Evolutionary conservation across 2,888 invertebrate species (phyloP), one percentile per base, ranked within the genome.

Genomic region (Phymatocera aterrima): DNA sequence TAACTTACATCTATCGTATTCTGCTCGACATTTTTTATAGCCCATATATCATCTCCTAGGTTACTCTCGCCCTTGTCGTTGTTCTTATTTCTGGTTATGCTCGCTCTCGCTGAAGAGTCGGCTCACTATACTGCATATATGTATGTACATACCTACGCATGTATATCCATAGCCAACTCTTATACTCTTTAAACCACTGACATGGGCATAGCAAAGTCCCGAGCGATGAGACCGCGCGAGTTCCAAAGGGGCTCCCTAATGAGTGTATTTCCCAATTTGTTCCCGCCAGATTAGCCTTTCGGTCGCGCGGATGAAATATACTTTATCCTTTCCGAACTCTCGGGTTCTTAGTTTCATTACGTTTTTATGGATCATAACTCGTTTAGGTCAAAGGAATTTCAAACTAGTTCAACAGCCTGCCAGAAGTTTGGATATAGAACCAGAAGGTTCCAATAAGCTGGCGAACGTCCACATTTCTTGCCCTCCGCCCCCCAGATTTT

Each of bases 11-110:
- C 60, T 24, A 65, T 61, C 79, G 81, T 80, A 81, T 80, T 81
- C 81, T 80, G 74, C 82, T 82, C 82, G 83, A 85, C 83, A 83
- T 82, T 84, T 84, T 86, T 85, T 86, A 86, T 81, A 84, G 84
- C 82, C 82, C 85, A 83, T 86, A 86, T 86, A 86, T 86, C 85
- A 85, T 78, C 81, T 81, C n/a, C 78, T 64, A 80, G 78, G 78
- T 77, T 75, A 75, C 74, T 46, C 37, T 75, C 40, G 74, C 74
- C 57, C 57, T 75, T 75, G 74, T 51, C 21, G 57, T 75, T 75
- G 57, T 75, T 57, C 72, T 72, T 72, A 51, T 72, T 72, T 31
- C 31, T 51, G 18, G 6, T 5, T 48, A 43, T 46, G 15, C 60
- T 37, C 64, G 31, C 31, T 21, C 24, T 40, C 65, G 18, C 10